Percentiles rank a stretch among this genome's conserved stretches.
phyloP scores from a whole-genome alignment of 2,113 vertebrate genomes.

The Bos taurus region ARS-UCD2.0 NC_037346.1:25785501-25786000 shows the following conservation, averaged over 20 bases:
- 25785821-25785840: neutral
- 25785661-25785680: conserved; percentile 29
- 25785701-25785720: conserved; percentile 15
- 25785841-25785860: neutral
- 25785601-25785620: conserved; percentile 39
- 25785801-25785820: neutral
- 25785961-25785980: neutral
- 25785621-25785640: conserved; percentile 40
- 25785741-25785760: neutral
- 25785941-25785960: rapidly evolving
- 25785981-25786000: neutral
- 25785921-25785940: neutral
- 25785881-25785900: neutral
- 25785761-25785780: conserved; percentile 11
- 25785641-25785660: conserved; percentile 40
- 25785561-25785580: conserved; percentile 25
- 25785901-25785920: neutral
- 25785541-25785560: conserved; percentile 39
- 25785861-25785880: neutral
- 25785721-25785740: neutral
- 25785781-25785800: neutral
- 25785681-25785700: neutral
- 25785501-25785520: neutral
- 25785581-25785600: neutral
- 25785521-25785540: neutral